Percentiles rank a stretch among this genome's conserved stretches.
These are phyloP conservation scores for Rotaria magnacalcarata DNA, from an alignment of 2,888 invertebrate genomes.

Conservation along the genomic window DNA sequence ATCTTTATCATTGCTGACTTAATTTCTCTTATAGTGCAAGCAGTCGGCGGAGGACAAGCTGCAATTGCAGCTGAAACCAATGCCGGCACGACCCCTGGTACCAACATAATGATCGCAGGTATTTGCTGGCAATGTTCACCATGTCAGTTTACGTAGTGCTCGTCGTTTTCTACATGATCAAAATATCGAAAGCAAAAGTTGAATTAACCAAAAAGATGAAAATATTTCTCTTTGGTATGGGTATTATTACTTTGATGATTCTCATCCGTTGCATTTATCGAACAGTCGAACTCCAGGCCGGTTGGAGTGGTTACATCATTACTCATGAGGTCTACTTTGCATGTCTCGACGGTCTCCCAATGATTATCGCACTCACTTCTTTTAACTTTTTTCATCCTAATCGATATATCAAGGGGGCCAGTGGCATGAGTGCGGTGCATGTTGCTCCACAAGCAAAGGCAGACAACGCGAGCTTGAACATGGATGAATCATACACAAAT, in stretches of 20 bases:
- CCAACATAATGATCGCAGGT: not conserved
- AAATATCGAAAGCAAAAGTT: not conserved
- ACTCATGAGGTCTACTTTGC: not conserved
- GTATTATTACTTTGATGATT: not conserved
- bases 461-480: too few relatives aligned
- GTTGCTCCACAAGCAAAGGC: too few relatives aligned
- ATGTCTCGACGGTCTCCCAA: not conserved
- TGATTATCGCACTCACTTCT: not conserved
- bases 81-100: not conserved
- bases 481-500: too few relatives aligned
- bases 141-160: not conserved
- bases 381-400: not conserved
- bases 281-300: not conserved
- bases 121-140: not conserved
- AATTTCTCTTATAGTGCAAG: not conserved
- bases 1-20: not conserved
- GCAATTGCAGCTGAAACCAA: not conserved
- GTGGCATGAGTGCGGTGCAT: not conserved
- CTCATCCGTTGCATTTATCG: conserved; percentile 13
- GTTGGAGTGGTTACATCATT: not conserved
- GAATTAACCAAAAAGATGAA: not conserved
- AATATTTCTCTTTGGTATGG: not conserved
- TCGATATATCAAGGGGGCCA: not conserved
- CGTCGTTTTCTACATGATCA: not conserved
- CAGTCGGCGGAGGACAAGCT: not conserved